Evolutionary conservation across 2,888 invertebrate species (phyloP).

Genomic region (Drosophila atripex): DNA sequence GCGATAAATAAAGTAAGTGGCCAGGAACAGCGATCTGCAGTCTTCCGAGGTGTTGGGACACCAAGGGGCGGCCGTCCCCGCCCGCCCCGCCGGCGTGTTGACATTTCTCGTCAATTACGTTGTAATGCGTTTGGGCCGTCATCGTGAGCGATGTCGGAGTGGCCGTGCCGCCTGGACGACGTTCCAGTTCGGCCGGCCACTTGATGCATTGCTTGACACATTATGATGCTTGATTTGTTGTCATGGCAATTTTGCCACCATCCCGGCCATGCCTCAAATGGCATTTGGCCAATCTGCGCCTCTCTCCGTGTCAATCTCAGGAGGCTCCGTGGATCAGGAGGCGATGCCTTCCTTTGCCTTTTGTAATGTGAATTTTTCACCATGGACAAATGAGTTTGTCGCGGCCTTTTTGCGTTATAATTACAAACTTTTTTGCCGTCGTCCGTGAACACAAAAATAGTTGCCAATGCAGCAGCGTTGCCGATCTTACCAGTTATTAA

Average conservation of each 20-base stretch:
- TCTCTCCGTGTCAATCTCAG: slow-evolving; percentile 36
- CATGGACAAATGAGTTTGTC: slow-evolving; percentile 80
- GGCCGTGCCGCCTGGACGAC: slow-evolving; percentile 31
- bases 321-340: too few relatives aligned
- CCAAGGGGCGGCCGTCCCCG: neutral
- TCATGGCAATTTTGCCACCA: slow-evolving; percentile 78
- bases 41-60: slow-evolving; percentile 19
- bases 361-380: slow-evolving; percentile 77
- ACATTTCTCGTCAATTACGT: slow-evolving; percentile 82
- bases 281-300: slow-evolving; percentile 49
- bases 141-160: slow-evolving; percentile 11
- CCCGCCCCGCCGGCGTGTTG: slow-evolving; percentile 65
- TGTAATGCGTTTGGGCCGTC: slow-evolving; percentile 69
- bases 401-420: slow-evolving; percentile 65
- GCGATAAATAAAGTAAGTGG: slow-evolving; percentile 63
- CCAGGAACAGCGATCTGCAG: slow-evolving; percentile 9
- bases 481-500: slow-evolving; percentile 74
- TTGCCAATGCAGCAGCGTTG: slow-evolving; percentile 67
- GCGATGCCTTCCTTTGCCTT: slow-evolving; percentile 23
- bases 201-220: slow-evolving; percentile 80
- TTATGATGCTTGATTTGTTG: slow-evolving; percentile 78
- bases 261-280: slow-evolving; percentile 61
- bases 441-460: slow-evolving; percentile 57
- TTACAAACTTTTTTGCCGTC: slow-evolving; percentile 47
- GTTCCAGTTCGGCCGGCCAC: slow-evolving; percentile 58